Evolutionary conservation across 2,888 invertebrate species (phyloP).

Genomic region (Cantharis rustica): DNA sequence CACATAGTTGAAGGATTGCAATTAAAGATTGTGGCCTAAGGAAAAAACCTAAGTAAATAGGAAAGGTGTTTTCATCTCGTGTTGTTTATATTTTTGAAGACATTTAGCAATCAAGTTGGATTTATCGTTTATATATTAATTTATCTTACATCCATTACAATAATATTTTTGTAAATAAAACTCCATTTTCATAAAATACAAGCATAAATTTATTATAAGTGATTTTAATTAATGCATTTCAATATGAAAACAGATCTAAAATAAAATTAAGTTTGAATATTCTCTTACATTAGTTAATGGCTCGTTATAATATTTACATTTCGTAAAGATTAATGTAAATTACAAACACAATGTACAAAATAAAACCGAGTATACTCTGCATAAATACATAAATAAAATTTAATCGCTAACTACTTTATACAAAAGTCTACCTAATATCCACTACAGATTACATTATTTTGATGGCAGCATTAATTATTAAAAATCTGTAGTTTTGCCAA

Average conservation of each 20-base stretch:
- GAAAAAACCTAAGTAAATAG: too few relatives aligned
- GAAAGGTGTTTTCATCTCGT: neutral
- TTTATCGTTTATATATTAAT: neutral
- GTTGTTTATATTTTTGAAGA: neutral
- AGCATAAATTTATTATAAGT: neutral
- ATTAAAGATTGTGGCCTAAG: too few relatives aligned
- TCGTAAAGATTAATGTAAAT: neutral
- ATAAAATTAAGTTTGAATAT: neutral
- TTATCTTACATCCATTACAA: neutral
- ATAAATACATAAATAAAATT: constrained; percentile 29
- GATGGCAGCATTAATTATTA: neutral
- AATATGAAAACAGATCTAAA: neutral
- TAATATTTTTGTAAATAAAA: neutral
- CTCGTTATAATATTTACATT: neutral
- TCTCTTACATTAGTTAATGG: neutral
- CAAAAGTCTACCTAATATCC: constrained; percentile 22
- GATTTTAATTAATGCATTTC: neutral
- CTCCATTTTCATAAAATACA: neutral
- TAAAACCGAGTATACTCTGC: constrained; percentile 3
- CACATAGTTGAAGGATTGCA: too few relatives aligned
- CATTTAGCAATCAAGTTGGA: neutral
- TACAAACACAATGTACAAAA: neutral
- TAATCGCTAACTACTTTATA: constrained; percentile 24
- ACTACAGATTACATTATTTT: constrained; percentile 12
- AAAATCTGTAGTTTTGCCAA: constrained; percentile 8